These are phyloP conservation scores for Halesus radiatus DNA, from an alignment of 1,140 invertebrate species.

Conservation along the genomic window DNA sequence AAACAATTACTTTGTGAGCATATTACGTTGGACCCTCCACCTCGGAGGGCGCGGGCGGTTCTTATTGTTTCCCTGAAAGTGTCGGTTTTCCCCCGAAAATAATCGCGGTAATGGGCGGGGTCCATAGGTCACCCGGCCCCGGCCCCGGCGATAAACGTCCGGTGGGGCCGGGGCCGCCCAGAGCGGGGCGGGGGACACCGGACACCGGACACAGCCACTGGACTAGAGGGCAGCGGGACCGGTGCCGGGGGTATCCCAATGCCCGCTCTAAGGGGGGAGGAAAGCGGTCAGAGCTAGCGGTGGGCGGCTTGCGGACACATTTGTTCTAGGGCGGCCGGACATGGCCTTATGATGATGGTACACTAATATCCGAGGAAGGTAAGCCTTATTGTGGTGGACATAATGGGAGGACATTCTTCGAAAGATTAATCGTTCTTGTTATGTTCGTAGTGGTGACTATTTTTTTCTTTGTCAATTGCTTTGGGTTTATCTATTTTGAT, in stretches of 20 bases:
- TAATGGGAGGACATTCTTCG: no score
- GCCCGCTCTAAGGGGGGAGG: slow-evolving; percentile 34
- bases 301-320: slow-evolving; percentile 18
- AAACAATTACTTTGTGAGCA: slow-evolving; percentile 30
- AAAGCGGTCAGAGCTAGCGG: slow-evolving; percentile 51
- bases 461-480: no score
- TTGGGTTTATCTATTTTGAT: no score
- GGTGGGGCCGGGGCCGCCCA: slow-evolving; percentile 40
- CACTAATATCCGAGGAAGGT: slow-evolving; percentile 9
- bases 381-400: no score
- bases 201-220: not conserved
- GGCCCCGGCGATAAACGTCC: slow-evolving; percentile 52
- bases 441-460: no score
- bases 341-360: slow-evolving; percentile 19
- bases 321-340: slow-evolving; percentile 18
- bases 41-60: not conserved
- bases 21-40: not conserved
- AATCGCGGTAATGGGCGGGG: slow-evolving; percentile 52
- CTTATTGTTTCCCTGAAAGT: slow-evolving; percentile 54
- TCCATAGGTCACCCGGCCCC: slow-evolving; percentile 51
- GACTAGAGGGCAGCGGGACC: no score
- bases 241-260: no score
- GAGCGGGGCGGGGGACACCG: not conserved
- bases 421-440: no score
- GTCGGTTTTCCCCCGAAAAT: slow-evolving; percentile 47